phyloP scores from a whole-genome alignment of 1,140 invertebrate species.

The Pseudoatta argentina region DNA sequence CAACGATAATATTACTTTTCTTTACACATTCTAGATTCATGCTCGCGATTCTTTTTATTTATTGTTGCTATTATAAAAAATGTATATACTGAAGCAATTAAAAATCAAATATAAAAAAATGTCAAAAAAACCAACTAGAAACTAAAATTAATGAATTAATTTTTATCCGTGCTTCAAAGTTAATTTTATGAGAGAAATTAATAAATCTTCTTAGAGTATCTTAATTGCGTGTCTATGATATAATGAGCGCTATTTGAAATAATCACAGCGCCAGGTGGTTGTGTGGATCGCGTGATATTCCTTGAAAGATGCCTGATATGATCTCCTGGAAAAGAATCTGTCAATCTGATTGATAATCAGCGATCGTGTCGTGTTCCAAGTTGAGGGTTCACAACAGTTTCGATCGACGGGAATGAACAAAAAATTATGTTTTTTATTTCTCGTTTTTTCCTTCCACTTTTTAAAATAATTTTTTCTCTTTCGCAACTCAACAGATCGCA shows the following conservation, averaged over 20 bases:
- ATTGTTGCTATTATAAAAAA: too few species aligned
- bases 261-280: conserved; percentile 69
- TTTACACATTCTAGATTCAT: neutral
- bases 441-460: conserved; percentile 12
- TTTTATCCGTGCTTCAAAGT: neutral
- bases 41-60: neutral
- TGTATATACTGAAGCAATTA: neutral
- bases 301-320: conserved; percentile 13
- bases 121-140: neutral
- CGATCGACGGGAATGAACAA: conserved; percentile 56
- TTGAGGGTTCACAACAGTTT: conserved; percentile 70
- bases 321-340: conserved; percentile 25
- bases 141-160: neutral
- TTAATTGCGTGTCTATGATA: neutral
- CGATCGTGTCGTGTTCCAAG: conserved; percentile 63
- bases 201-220: neutral
- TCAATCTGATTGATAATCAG: conserved; percentile 59
- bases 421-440: conserved; percentile 59
- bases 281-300: conserved; percentile 69
- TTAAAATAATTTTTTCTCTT: conserved; percentile 67
- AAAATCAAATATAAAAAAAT: neutral
- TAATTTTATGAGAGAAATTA: conserved; percentile 17
- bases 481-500: conserved; percentile 66
- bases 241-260: conserved; percentile 12
- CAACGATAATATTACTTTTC: conserved; percentile 18